Base-by-base conservation (phyloP, 2,888 invertebrate species). In the Volucella bombylans region DNA sequence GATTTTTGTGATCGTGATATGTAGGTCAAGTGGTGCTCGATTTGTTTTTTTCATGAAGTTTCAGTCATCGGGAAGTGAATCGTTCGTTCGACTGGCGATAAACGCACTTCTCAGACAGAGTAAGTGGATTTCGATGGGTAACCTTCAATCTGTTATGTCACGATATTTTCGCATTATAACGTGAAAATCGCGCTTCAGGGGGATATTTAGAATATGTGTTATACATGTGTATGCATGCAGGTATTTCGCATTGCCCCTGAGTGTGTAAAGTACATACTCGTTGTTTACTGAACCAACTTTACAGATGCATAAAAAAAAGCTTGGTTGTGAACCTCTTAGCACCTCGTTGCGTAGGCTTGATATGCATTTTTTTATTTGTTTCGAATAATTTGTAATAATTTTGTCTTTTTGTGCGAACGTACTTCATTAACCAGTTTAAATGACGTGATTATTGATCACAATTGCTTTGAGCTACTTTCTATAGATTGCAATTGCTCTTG, bases 401-500 rank as follows among this genome's bases (percentile, higher is more conserved):
- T 45, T 15, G 2, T 47, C 31, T 57, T 57, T 55, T 38, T 4
- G 9, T 47, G 38, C 12, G 38, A 38, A 15, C 8, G 9, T 10
- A 23, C 6, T 2, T 15, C 14, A 15, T 69, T 52, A 9, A 45
- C 49, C 78, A 45, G 49, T 65, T 79, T 45, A 18, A 54, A 54
- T 47, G 72, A 71, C 69, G 69, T 50, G 61, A 54, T 50, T 47
- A 65, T 83, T 54, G 65, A n/a, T 23, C n/a, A 38, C 61, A 38
- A 47, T 62, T 45, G 47, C 62, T 57, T 71, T 74, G 74, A 71
- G 71, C 74, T 62, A 71, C 80, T 83, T 83, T 83, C 80, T 80
- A 80, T 71, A 74, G 71, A 80, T 50, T 74, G 69, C 57, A 71
- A 38, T 61, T 43, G 39, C 74, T 65, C 49, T 41, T 41, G 68